Evolutionary conservation across 2,113 vertebrate genomes (phyloP).

Genomic region (Aspiorhynchus laticeps): DNA sequence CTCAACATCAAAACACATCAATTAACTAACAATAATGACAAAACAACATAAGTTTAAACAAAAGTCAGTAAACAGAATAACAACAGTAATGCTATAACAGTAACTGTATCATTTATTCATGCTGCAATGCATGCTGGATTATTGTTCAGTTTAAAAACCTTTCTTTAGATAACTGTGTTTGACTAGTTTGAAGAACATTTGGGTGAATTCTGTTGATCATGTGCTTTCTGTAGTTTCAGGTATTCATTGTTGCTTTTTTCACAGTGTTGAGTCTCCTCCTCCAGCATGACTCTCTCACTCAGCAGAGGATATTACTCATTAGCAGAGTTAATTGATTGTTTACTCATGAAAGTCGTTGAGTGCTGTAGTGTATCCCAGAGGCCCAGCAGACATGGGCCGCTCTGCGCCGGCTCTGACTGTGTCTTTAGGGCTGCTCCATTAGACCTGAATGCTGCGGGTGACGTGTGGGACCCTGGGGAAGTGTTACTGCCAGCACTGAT

Average conservation of each 20-base stretch:
- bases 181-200: background rate
- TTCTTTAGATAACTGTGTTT: background rate
- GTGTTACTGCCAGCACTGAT: slow-evolving; percentile 90
- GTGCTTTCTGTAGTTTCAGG: background rate
- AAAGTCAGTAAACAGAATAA: too few relatives aligned
- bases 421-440: slow-evolving; percentile 82
- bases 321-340: slow-evolving; percentile 70
- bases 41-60: too few relatives aligned
- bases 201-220: background rate
- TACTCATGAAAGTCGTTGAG: slow-evolving; percentile 63
- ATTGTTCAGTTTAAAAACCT: too few relatives aligned
- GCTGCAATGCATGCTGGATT: too few relatives aligned
- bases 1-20: too few relatives aligned
- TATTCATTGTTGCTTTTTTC: background rate
- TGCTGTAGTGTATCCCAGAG: slow-evolving; percentile 39
- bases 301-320: slow-evolving; percentile 64
- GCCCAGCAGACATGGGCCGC: background rate
- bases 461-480: slow-evolving; percentile 86
- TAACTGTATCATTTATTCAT: too few relatives aligned
- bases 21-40: too few relatives aligned
- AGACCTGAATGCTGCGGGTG: slow-evolving; percentile 87
- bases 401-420: slow-evolving; percentile 14
- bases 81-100: too few relatives aligned
- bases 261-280: background rate
- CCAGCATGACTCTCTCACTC: slow-evolving; percentile 26